Base-by-base conservation (phyloP, 2,113 vertebrate genomes). In the Myotis davidii region DNA sequence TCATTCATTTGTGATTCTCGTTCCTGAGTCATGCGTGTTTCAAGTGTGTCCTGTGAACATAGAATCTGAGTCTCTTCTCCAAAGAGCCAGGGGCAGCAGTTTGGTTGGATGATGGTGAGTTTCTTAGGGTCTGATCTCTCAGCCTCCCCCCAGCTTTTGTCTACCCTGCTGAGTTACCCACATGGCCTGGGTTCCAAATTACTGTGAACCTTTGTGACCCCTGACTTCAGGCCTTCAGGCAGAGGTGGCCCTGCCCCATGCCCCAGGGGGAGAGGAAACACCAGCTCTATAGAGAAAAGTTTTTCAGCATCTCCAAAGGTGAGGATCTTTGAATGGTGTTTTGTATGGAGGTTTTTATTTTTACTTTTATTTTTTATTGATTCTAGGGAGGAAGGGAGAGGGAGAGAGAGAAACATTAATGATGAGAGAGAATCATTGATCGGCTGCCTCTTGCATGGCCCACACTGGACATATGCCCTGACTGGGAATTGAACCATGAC, bases 51-150 rank as follows among this genome's bases (percentile, higher is more conserved):
- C 77, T 85, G 6, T 85, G 23, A 83, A 72, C n/a, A 23, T 52
- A 92, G 70, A 9, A 20, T 88, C 65, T 91, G 65, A 45, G 50
- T 65, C 23, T 82, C 13, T 74, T 72, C 85, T 96, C 69, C n/a
- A 39, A 79, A 64, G 50, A 82, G n/a, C 69, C 42, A 74, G 14
- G 88, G 78, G 88, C 11, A 93, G 32, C 52, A 32, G 0, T 69
- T 74, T 45, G 2, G 56, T 37, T 81, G n/a, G 21, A 52, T 25
- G 12, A 23, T 45, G 76, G 56, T 73, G 77, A 82, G n/a, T 67
- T 86, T 37, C 29, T 61, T 39, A 39, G 25, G 50, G 27, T 37
- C 56, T 92, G 45, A 69, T n/a, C 69, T 61, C 77, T 88, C 45
- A n/a, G 52, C 17, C 16, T 34, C 27, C 21, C 65, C 54, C 52